Conservation (phyloP, 2,888 invertebrate genomes). For the Mechanitis mazaeus region DNA sequence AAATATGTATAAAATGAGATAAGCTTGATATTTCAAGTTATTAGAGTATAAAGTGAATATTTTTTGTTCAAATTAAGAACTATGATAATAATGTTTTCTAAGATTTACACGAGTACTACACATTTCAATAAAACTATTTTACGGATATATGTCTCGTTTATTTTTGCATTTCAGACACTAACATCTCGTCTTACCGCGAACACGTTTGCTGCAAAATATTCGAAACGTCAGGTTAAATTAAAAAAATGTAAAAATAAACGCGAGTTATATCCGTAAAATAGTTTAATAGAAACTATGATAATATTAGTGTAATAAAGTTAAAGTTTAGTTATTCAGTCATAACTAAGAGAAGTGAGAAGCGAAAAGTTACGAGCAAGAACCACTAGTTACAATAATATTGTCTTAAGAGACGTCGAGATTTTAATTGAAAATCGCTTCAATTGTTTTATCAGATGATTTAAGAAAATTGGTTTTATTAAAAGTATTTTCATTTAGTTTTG, state of each 20-base stretch:
- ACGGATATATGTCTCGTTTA: too few species aligned
- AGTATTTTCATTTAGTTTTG: not conserved
- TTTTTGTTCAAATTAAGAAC: not conserved
- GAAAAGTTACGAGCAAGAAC: conserved; percentile 4
- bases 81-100: not conserved
- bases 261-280: too few species aligned
- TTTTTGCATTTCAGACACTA: too few species aligned
- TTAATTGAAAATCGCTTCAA: conserved; percentile 6
- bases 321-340: conserved; percentile 5
- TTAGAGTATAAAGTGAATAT: too few species aligned
- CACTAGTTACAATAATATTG: conserved; percentile 6
- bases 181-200: too few species aligned
- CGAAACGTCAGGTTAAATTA: too few species aligned
- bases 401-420: conserved; percentile 5
- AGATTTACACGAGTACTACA: too few species aligned
- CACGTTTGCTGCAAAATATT: too few species aligned
- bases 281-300: not conserved
- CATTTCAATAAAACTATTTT: too few species aligned
- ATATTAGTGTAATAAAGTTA: conserved; percentile 1
- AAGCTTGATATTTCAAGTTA: too few species aligned
- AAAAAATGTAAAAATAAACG: too few species aligned
- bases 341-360: conserved; percentile 2
- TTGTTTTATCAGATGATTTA: not conserved
- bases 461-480: not conserved
- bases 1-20: not conserved